Conservation (phyloP, 2,888 invertebrate genomes). For the Uloborus plumipes region DNA sequence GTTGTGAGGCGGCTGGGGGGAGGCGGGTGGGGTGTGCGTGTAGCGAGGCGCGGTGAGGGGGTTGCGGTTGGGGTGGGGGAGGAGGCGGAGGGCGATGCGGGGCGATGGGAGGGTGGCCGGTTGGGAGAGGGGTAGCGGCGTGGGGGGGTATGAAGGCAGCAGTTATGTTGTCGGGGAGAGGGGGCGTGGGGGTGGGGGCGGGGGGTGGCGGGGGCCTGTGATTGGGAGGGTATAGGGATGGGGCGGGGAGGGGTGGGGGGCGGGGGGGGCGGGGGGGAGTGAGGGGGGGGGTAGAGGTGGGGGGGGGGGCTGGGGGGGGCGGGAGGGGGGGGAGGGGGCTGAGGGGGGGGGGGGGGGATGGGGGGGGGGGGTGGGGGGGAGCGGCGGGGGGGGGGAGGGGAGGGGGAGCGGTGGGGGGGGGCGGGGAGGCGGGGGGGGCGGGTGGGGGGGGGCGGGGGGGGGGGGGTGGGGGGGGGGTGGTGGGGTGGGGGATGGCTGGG, state of each 20-base stretch:
- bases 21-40: not conserved
- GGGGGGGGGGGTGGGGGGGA: not conserved
- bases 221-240: not conserved
- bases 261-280: not conserved
- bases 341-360: not conserved
- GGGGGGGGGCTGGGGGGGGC: not conserved
- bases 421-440: not conserved
- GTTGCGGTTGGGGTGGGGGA: not conserved
- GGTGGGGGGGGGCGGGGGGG: too few species aligned
- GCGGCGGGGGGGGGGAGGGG: slow-evolving; percentile 1
- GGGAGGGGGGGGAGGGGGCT: not conserved
- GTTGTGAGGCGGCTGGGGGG: not conserved
- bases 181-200: too few species aligned
- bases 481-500: not conserved
- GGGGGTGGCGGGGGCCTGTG: not conserved
- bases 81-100: not conserved
- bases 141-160: not conserved
- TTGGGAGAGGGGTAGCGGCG: not conserved
- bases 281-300: not conserved
- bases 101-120: not conserved
- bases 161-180: not conserved
- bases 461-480: not conserved
- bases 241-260: not conserved
- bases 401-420: not conserved
- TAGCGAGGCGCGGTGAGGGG: not conserved